These are phyloP conservation scores for Oscheius sp. DNA, from an alignment of 2,888 invertebrate genomes.

Conservation along the genomic window DNA sequence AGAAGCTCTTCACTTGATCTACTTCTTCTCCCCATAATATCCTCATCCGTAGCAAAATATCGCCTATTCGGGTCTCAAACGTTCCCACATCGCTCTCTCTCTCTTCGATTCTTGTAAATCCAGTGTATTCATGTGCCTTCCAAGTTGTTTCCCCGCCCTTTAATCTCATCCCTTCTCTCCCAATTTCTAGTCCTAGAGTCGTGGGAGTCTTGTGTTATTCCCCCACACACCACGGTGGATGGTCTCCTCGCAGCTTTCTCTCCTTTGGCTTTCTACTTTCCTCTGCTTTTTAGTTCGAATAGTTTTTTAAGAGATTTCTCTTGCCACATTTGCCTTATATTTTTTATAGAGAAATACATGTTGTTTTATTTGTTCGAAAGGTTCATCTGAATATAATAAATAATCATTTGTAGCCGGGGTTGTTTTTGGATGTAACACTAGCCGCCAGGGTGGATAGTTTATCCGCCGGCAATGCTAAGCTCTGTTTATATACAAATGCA, in stretches of 20 bases:
- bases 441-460: not conserved
- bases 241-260: conserved; percentile 27
- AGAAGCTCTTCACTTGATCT: conserved; percentile 38
- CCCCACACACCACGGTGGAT: not conserved
- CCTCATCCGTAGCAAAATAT: conserved; percentile 28
- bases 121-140: conserved; percentile 27
- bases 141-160: not conserved
- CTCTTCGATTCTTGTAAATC: not conserved
- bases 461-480: conserved; percentile 9
- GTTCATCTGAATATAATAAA: too few relatives aligned
- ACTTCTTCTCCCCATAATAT: not conserved
- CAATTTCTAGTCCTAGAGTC: conserved; percentile 24
- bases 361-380: too few relatives aligned
- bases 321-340: not conserved
- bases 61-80: conserved; percentile 22
- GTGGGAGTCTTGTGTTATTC: not conserved
- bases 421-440: too few relatives aligned
- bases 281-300: not conserved
- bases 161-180: not conserved
- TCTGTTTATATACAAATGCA: conserved; percentile 11
- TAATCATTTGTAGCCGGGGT: too few relatives aligned
- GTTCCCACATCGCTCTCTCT: not conserved
- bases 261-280: conserved; percentile 22
- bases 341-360: not conserved
- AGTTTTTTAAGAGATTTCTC: not conserved